Conservation (phyloP, 2,797 vertebrate species). For the Pseudomugil tenellus region DNA sequence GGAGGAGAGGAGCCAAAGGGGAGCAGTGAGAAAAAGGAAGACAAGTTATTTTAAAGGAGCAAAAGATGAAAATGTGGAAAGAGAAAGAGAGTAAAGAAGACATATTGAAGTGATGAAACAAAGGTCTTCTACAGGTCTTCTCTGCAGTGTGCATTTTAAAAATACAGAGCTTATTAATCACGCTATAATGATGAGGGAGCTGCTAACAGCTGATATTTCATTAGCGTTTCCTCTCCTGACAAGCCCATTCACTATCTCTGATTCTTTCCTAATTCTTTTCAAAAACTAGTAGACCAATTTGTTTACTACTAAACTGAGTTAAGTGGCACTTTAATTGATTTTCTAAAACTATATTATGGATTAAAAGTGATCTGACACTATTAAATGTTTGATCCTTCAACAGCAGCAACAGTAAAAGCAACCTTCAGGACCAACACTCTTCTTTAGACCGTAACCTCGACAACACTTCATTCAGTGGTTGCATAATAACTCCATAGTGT, state of each 20-base stretch:
- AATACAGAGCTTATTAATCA: slow-evolving; percentile 51
- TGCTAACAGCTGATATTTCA: slow-evolving; percentile 19
- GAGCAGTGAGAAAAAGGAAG: background rate
- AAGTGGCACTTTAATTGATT: background rate
- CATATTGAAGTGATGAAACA: slow-evolving; percentile 10
- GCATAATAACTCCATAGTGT: slow-evolving; percentile 13
- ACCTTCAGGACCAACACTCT: slow-evolving; percentile 2
- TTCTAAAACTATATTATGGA: background rate
- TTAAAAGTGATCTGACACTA: background rate
- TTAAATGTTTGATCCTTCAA: background rate
- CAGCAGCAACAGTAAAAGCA: background rate
- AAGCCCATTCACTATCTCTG: slow-evolving; percentile 12
- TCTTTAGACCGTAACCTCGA: slow-evolving; percentile 11
- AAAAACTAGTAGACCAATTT: slow-evolving; percentile 13
- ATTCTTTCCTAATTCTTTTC: slow-evolving; percentile 2
- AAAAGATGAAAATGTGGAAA: slow-evolving; percentile 31
- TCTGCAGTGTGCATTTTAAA: slow-evolving; percentile 5
- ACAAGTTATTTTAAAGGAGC: background rate
- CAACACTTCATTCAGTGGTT: slow-evolving; percentile 15
- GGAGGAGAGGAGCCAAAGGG: background rate
- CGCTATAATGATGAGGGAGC: slow-evolving; percentile 36
- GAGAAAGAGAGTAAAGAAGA: background rate
- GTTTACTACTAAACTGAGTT: background rate
- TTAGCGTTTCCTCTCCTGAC: slow-evolving; percentile 27
- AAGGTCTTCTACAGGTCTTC: slow-evolving; percentile 34